Conservation (phyloP, 2,888 invertebrate genomes). For the Tipula vernalis region DNA sequence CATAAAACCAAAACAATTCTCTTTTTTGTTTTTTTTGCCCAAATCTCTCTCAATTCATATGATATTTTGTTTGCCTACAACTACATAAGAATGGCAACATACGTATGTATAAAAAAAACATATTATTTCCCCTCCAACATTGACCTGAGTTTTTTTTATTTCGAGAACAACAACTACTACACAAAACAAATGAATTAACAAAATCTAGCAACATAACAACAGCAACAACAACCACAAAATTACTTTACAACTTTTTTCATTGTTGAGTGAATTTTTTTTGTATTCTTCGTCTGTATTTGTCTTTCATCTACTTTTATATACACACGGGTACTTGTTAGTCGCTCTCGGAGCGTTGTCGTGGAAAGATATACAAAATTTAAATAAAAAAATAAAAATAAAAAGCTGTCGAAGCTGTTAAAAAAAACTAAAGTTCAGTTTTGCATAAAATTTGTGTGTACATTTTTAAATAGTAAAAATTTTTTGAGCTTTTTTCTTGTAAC, state of each 20-base stretch:
- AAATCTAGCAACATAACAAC: not conserved
- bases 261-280: not conserved
- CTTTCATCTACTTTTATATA: not conserved
- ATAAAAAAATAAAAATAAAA: not conserved
- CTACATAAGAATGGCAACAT: not conserved
- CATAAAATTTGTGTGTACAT: not conserved
- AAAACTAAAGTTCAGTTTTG: not conserved
- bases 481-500: not conserved
- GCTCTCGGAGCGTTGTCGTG: slow-evolving; percentile 10
- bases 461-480: not conserved
- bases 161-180: not conserved
- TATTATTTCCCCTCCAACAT: not conserved
- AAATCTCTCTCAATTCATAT: not conserved
- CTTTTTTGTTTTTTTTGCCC: not conserved
- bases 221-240: not conserved
- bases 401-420: not conserved
- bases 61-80: not conserved
- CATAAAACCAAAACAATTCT: not conserved
- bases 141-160: not conserved
- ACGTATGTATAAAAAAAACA: not conserved
- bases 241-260: not conserved
- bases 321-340: not conserved
- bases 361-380: not conserved
- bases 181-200: not conserved
- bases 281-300: not conserved